Evolutionary conservation across 2,888 invertebrate species (phyloP).

Genomic region (Nebria brevicollis): DNA sequence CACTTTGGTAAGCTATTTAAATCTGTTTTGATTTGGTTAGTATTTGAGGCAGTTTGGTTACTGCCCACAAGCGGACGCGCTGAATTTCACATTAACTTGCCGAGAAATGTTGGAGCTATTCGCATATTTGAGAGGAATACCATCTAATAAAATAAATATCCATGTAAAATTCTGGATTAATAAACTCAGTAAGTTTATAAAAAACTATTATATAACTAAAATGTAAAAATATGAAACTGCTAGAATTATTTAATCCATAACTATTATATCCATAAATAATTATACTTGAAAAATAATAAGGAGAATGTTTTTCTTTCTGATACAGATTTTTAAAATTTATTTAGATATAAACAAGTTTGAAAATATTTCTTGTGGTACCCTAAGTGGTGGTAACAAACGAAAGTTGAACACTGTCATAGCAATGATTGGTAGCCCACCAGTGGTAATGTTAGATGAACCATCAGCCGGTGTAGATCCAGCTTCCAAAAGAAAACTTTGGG

Average conservation of each 20-base stretch:
- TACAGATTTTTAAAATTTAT: conserved; percentile 21
- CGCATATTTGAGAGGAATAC: conserved; percentile 78
- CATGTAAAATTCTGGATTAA: conserved; percentile 70
- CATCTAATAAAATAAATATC: conserved; percentile 57
- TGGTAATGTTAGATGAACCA: conserved; percentile 81
- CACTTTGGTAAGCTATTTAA: not conserved
- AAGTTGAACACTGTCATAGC: conserved; percentile 81
- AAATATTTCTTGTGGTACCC: conserved; percentile 57
- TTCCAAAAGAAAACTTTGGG: conserved; percentile 63
- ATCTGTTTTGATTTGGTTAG: conserved; percentile 64
- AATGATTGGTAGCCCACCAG: conserved; percentile 75
- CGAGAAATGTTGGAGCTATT: conserved; percentile 77
- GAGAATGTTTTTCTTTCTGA: no score
- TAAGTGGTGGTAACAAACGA: conserved; percentile 79
- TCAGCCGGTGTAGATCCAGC: conserved; percentile 77
- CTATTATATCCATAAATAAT: no score
- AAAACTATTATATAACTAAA: no score
- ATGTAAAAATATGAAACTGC: not conserved
- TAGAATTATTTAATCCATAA: no score
- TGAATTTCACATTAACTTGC: conserved; percentile 81
- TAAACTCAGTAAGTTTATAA: conserved; percentile 62
- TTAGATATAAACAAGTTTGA: conserved; percentile 56
- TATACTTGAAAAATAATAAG: no score
- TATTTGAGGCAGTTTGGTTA: conserved; percentile 83
- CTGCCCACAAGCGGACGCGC: conserved; percentile 89